Evolutionary conservation across 2,113 vertebrate species (phyloP), one percentile per base, ranked within the genome.

Genomic region (Halichoeres trimaculatus): DNA sequence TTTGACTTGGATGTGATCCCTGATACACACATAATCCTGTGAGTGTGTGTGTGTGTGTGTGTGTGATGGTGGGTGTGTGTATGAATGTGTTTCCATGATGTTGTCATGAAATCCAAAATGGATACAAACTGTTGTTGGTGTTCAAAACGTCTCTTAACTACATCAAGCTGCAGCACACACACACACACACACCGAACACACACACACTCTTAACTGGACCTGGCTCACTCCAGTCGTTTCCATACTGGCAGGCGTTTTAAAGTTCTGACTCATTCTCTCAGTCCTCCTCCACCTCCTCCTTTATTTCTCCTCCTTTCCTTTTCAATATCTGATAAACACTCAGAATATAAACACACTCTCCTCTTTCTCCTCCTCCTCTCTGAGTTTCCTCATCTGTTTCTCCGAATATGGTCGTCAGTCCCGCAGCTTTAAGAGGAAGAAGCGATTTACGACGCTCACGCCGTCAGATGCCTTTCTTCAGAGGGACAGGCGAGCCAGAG

Each of bases 231-330:
- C 16, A 62, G 52, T 87, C 50, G 43, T 93, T 93, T 92, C 88
- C 88, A 87, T 67, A 4, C 87, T 92, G 90, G 89, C 90, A 83
- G 22, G 20, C 65, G 22, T 65, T 79, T 12, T 30, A 56, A 72
- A 20, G 48, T 78, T 89, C 76, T 93, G 92, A 94, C 82, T 94
- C 91, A 92, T 65, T 89, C 78, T 81, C 78, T 56, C 60, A 35
- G 68, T 68, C 50, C 48, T 26, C 61, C 26, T 64, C 61, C 59
- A 51, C 56, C 17, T 34, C 64, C 6, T 6, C 6, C 30, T 30
- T 6, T 65, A 48, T 38, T 8, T 65, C 53, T 34, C 10, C 23
- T 11, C 50, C 36, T 55, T 22, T 43, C 12, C 34, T 51, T 70
- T 23, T 55, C 47, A 43, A 38, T 10, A 55, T 56, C 51, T 7